A percentile compares a stretch with the other conserved stretches of the same genome.
Conservation (phyloP, 2,888 invertebrate genomes). For the Eucera pruinosa region DNA sequence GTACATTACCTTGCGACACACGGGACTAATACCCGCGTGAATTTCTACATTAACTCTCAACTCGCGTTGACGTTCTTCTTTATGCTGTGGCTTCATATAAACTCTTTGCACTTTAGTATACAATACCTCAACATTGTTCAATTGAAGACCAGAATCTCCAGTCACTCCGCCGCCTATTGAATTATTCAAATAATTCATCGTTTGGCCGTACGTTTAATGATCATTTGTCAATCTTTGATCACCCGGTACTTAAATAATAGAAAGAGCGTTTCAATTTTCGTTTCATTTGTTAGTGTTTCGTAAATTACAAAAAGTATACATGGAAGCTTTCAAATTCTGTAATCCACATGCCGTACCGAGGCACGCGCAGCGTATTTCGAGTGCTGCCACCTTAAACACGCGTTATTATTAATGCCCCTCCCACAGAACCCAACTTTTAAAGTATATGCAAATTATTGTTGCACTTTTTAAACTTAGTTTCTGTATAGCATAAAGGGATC, state of each 20-base stretch:
- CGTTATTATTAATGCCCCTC: constrained; percentile 6
- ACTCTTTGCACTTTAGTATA: constrained; percentile 82
- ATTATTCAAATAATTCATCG: constrained; percentile 82
- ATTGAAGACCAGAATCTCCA: constrained; percentile 80
- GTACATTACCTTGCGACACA: constrained; percentile 80
- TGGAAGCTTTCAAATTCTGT: constrained; percentile 72
- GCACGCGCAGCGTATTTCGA: constrained; percentile 66
- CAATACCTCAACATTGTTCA: constrained; percentile 82
- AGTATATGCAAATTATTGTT: background rate
- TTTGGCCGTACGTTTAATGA: constrained; percentile 61
- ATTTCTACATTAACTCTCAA: constrained; percentile 82
- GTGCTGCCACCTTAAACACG: constrained; percentile 42
- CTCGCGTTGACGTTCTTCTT: constrained; percentile 82
- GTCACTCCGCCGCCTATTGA: constrained; percentile 72
- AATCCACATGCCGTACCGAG: constrained; percentile 56
- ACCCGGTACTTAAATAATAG: constrained; percentile 36
- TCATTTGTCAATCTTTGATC: constrained; percentile 50
- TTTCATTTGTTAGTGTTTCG: constrained; percentile 70
- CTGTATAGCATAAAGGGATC: background rate
- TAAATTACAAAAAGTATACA: constrained; percentile 59
- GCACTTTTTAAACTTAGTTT: background rate
- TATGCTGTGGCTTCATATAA: constrained; percentile 81
- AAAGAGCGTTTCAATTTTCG: constrained; percentile 41
- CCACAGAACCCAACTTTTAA: too few relatives aligned
- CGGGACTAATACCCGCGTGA: constrained; percentile 82